phyloP scores from a whole-genome alignment of 2,113 vertebrate species.

The Pavo muticus region DNA sequence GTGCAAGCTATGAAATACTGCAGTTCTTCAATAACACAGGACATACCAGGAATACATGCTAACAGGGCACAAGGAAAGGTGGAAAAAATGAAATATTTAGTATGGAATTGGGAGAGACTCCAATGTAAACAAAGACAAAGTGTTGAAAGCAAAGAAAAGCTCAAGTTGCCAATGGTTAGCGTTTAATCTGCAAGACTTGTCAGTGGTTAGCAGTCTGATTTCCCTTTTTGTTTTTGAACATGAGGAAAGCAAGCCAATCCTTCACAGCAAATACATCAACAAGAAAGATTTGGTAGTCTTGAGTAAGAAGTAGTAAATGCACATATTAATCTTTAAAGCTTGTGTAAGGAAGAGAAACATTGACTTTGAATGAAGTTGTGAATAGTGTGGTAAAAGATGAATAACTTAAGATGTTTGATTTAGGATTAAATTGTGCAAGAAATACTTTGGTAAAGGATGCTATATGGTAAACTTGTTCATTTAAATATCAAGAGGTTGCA shows the following conservation, averaged over 20 bases:
- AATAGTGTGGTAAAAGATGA: background rate
- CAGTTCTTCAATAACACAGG: background rate
- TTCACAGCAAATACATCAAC: background rate
- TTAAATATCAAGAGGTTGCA: background rate
- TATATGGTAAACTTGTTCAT: background rate
- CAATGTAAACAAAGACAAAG: background rate
- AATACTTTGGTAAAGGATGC: background rate
- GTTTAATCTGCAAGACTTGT: background rate
- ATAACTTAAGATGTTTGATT: background rate
- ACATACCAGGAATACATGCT: background rate
- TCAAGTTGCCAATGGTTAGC: background rate
- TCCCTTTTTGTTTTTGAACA: background rate
- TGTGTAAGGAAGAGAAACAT: background rate
- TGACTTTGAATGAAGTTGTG: background rate
- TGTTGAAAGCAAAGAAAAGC: background rate
- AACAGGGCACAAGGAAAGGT: background rate
- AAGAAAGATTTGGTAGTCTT: background rate
- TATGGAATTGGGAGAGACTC: background rate
- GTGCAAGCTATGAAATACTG: background rate
- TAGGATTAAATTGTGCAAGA: background rate
- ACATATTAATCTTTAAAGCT: background rate
- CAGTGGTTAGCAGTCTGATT: rapidly evolving
- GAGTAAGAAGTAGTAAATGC: background rate
- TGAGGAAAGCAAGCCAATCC: background rate
- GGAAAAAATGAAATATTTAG: background rate